phyloP scores from a whole-genome alignment of 1,140 invertebrate species.

The Lineus longissimus region DNA sequence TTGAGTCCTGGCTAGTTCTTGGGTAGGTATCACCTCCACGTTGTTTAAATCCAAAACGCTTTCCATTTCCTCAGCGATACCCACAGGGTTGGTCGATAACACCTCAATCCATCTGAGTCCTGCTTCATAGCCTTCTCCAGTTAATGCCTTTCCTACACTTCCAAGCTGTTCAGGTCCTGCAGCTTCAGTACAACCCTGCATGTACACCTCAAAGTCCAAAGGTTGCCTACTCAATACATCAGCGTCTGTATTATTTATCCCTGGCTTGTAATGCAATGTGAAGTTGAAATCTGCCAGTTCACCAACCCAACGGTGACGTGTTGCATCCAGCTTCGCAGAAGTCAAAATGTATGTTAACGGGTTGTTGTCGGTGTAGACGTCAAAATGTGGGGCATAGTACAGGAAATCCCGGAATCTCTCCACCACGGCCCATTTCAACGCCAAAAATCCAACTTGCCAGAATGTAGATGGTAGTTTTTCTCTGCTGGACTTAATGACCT shows the following conservation, averaged over 20 bases:
- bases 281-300: conserved; percentile 19
- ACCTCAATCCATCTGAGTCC: too few species aligned
- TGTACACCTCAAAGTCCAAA: too few species aligned
- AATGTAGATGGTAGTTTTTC: conserved; percentile 17
- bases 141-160: too few species aligned
- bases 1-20: too few species aligned
- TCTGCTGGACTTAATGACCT: conserved; percentile 19
- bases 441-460: conserved; percentile 22
- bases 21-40: too few species aligned
- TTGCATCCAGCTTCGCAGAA: conserved; percentile 13
- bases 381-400: conserved; percentile 16
- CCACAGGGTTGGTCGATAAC: too few species aligned
- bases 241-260: conserved; percentile 8
- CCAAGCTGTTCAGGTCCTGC: too few species aligned
- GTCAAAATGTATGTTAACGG: conserved; percentile 15
- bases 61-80: too few species aligned
- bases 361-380: conserved; percentile 20
- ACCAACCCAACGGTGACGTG: conserved; percentile 11
- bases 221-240: too few species aligned
- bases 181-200: too few species aligned
- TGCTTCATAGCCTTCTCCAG: too few species aligned
- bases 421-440: conserved; percentile 18
- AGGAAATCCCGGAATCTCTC: conserved; percentile 13
- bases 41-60: too few species aligned
- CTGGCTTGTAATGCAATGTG: conserved; percentile 8